A percentile compares a stretch with the other conserved stretches of the same genome.
phyloP scores from a whole-genome alignment of 2,113 vertebrate genomes.

The Xenus cinereus region DNA sequence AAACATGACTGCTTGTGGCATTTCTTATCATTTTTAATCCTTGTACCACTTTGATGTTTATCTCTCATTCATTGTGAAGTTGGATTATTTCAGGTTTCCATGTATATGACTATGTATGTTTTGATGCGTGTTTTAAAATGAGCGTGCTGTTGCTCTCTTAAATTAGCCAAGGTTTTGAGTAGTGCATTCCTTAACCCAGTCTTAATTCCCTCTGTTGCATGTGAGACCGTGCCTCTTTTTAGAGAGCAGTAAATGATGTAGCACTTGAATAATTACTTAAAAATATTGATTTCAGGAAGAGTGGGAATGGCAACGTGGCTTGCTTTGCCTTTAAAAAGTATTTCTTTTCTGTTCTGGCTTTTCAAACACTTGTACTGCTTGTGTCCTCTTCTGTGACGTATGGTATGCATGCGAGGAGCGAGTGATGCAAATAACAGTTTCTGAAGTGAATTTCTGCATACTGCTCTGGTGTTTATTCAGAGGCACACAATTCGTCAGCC shows the following conservation, averaged over 20 bases:
- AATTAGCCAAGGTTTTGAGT: not conserved
- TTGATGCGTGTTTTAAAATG: not conserved
- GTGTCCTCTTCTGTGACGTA: not conserved
- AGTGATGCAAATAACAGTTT: not conserved
- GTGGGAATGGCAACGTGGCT: not conserved
- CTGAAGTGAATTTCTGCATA: not conserved
- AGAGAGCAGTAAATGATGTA: constrained; percentile 39
- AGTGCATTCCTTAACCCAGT: constrained; percentile 12
- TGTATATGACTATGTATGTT: not conserved
- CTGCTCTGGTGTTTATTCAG: not conserved
- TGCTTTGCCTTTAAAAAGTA: constrained; percentile 2
- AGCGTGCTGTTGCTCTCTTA: not conserved
- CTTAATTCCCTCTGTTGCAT: not conserved
- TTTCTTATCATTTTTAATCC: not conserved
- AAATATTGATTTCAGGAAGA: constrained; percentile 59
- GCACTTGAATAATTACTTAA: not conserved
- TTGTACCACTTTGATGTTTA: not conserved
- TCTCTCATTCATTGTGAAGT: not conserved
- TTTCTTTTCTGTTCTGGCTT: constrained; percentile 32
- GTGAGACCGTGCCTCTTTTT: not conserved
- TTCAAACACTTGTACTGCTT: not conserved
- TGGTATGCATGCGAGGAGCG: not conserved
- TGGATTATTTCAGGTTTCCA: not conserved
- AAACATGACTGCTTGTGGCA: not conserved
- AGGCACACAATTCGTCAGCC: not conserved